Conservation (phyloP, 2,113 vertebrate species). For the Otis tarda region DNA sequence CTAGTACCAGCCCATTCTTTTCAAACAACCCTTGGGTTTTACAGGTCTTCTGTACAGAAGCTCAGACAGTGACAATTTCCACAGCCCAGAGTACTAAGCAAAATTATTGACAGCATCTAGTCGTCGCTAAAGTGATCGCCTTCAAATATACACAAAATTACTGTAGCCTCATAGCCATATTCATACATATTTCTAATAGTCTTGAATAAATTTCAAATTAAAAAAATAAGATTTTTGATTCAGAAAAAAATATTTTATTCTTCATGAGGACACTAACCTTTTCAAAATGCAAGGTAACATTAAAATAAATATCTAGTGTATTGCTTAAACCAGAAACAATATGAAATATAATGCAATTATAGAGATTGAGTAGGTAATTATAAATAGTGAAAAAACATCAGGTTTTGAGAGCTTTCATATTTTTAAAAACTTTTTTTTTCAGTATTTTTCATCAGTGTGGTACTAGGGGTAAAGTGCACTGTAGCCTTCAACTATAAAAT, state of each 20-base stretch:
- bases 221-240: not conserved
- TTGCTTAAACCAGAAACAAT: not conserved
- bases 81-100: not conserved
- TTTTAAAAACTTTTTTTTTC: not conserved
- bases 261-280: not conserved
- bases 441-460: not conserved
- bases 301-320: not conserved
- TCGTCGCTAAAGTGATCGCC: not conserved
- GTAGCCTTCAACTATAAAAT: not conserved
- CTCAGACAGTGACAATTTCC: not conserved
- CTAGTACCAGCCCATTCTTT: not conserved
- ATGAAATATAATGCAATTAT: not conserved
- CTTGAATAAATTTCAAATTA: not conserved
- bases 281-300: not conserved
- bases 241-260: not conserved
- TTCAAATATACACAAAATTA: not conserved
- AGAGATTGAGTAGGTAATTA: not conserved
- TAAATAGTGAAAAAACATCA: not conserved
- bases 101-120: not conserved
- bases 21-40: not conserved
- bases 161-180: not conserved
- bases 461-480: not conserved
- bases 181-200: not conserved
- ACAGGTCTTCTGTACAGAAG: not conserved
- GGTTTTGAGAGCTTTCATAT: not conserved